A percentile compares a stretch with the other conserved stretches of the same genome.
phyloP scores from a whole-genome alignment of 1,140 invertebrate species.

The Scaptomyza pallida region DNA sequence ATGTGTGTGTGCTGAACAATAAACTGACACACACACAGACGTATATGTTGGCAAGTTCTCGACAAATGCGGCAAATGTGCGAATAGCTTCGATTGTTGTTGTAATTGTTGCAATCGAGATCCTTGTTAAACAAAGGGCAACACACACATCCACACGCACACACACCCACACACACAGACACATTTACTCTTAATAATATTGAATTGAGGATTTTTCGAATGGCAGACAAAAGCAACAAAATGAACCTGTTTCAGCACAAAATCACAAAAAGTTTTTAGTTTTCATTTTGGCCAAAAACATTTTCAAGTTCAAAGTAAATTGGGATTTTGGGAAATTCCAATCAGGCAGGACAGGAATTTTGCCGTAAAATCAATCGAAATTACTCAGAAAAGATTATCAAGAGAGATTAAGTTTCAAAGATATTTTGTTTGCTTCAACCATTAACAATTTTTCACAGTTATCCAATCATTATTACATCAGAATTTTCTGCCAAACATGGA shows the following conservation, averaged over 20 bases:
- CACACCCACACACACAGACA: slow-evolving; percentile 13
- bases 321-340: too few relatives aligned
- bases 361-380: too few relatives aligned
- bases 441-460: too few relatives aligned
- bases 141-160: slow-evolving; percentile 9
- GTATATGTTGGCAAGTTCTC: slow-evolving; percentile 43
- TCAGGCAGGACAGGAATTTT: too few relatives aligned
- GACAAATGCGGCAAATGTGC: slow-evolving; percentile 54
- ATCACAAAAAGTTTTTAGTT: too few relatives aligned
- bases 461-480: too few relatives aligned
- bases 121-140: slow-evolving; percentile 61
- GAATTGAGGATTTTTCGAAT: slow-evolving; percentile 30
- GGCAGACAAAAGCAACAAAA: not conserved
- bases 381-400: too few relatives aligned
- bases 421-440: too few relatives aligned
- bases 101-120: slow-evolving; percentile 81
- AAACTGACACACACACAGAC: slow-evolving; percentile 28
- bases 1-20: slow-evolving; percentile 25
- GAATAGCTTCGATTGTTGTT: slow-evolving; percentile 65
- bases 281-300: too few relatives aligned
- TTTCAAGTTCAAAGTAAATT: too few relatives aligned
- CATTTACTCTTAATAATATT: not conserved
- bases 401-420: too few relatives aligned
- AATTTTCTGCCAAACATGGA: too few relatives aligned
- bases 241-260: slow-evolving; percentile 16